Base-by-base conservation (phyloP, 2,113 vertebrate species). In the Phalacrocorax brasilianus region DNA sequence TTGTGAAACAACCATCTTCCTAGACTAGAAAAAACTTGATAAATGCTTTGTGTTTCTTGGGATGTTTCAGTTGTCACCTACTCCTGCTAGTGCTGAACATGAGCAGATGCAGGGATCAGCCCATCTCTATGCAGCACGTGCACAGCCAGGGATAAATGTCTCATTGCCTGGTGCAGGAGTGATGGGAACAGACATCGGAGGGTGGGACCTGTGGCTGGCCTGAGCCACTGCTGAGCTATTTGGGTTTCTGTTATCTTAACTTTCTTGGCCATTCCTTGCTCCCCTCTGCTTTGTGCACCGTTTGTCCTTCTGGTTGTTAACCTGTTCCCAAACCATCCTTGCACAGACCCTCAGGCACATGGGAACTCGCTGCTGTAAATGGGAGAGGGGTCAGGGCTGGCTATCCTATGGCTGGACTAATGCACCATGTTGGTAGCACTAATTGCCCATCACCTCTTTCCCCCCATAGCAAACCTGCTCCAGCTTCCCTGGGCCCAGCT, bases 291-390 rank as follows among this genome's bases (percentile, higher is more conserved):
- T 72, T 76, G 22, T 45, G 58, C 12, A 38, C 22, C 0, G 0
- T 49, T 56, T 33, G 42, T 71, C 68, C n/a, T 87, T 59, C 24
- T 38, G 50, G 16, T n/a, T 42, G 33, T 40, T 38, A 56, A 50
- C 17, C 23, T 77, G 42, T 20, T 81, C 40, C n/a, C 35, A 52
- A n/a, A 9, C 11, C 59, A 75, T n/a, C 20, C 56, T 23, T 38
- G 77, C 0, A 0, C 70, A 75, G 82, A 74, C 9, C 55, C n/a
- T 44, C 50, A 45, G 67, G 84, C 76, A 58, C 40, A 12, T 0
- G 0, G 62, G 53, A 70, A 24, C 63, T 49, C 0, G 0, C 33
- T 49, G 66, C 12, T 85, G 52, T 16, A 18, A 68, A 72, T 3
- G 6, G 27, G 38, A 63, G 45, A 30, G 24, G 23, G 45, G 4